Evolutionary conservation across 2,797 vertebrate species (phyloP).

Genomic region (Sebastes matsubarae): DNA sequence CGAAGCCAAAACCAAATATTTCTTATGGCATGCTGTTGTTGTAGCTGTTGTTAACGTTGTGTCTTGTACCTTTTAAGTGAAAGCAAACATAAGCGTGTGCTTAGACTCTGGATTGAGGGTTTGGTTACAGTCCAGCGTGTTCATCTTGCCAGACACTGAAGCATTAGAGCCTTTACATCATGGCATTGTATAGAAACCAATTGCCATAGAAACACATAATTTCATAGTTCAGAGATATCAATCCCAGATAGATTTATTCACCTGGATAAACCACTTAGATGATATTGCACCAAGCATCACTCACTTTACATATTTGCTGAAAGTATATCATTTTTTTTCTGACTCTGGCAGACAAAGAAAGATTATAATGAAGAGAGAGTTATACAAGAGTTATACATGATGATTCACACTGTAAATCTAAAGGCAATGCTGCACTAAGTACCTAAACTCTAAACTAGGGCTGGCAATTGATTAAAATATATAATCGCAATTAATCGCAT

Average conservation of each 20-base stretch:
- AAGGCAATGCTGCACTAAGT: neutral
- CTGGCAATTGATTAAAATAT: too few relatives aligned
- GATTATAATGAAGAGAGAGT: neutral
- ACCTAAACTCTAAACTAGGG: neutral
- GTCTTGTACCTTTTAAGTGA: neutral
- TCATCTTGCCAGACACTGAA: neutral
- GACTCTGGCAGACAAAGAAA: neutral
- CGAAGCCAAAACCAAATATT: neutral
- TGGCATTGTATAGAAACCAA: neutral
- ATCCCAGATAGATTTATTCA: neutral
- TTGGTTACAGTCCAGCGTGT: neutral
- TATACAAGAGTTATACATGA: neutral
- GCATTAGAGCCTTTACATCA: neutral
- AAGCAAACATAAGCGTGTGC: neutral
- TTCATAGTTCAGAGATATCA: neutral
- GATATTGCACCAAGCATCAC: neutral
- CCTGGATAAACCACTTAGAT: neutral
- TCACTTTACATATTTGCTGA: neutral
- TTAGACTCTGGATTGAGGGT: neutral
- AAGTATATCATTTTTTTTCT: neutral
- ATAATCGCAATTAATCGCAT: too few relatives aligned
- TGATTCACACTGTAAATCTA: conserved; percentile 2
- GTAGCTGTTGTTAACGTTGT: neutral
- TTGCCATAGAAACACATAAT: neutral
- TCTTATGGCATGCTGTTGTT: neutral